phyloP scores from a whole-genome alignment of 1,140 invertebrate species.

The Aradophagus sp. region DNA sequence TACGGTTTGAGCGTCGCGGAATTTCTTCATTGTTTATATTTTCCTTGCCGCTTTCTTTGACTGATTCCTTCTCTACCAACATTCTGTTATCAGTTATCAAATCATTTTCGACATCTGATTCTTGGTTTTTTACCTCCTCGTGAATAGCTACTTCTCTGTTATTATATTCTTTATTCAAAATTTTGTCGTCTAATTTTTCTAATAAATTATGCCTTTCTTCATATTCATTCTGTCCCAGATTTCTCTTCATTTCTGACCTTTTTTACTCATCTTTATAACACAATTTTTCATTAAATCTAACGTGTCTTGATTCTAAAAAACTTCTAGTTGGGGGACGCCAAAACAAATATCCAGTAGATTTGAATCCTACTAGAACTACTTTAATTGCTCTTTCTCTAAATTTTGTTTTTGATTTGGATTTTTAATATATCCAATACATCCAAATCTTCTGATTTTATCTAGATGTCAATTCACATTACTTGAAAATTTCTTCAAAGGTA shows the following conservation, averaged over 20 bases:
- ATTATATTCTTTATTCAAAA: no score
- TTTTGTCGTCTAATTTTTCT: no score
- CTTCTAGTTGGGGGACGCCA: conserved; percentile 26
- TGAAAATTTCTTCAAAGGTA: conserved; percentile 41
- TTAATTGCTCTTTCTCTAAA: not conserved
- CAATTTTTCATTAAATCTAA: conserved; percentile 1
- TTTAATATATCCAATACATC: conserved; percentile 20
- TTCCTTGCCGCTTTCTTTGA: no score
- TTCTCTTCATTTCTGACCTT: no score
- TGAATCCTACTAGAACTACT: conserved; percentile 30
- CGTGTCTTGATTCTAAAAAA: conserved; percentile 17
- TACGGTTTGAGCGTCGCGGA: no score
- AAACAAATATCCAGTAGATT: conserved; percentile 29
- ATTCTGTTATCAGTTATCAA: no score
- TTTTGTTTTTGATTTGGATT: conserved; percentile 1
- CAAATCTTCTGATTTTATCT: conserved; percentile 21
- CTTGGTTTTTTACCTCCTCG: no score
- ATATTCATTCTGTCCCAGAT: no score
- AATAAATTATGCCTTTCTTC: no score
- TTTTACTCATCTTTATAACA: not conserved
- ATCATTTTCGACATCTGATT: no score
- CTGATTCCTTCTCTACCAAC: no score
- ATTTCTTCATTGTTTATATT: no score
- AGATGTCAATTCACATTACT: conserved; percentile 8
- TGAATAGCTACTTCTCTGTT: not conserved